Conservation (phyloP, 2,113 vertebrate genomes). For the Sinocyclocheilus anshuiensis region DNA sequence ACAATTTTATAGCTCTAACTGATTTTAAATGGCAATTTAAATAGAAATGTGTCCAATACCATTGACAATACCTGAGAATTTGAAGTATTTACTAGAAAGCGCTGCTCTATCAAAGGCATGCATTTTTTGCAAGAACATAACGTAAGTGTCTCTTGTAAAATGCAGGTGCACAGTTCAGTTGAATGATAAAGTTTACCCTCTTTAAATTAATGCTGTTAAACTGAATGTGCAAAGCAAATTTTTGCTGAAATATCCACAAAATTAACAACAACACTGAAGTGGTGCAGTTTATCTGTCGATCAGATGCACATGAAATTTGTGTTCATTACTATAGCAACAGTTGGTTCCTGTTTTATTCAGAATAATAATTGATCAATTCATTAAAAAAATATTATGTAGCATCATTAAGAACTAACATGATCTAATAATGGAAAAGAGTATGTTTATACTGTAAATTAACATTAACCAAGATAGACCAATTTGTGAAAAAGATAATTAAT, state of each 20-base stretch:
- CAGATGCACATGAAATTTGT: not conserved
- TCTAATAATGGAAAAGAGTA: not conserved
- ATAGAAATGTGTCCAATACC: no score
- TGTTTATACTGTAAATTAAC: not conserved
- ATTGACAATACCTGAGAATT: no score
- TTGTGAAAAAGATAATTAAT: not conserved
- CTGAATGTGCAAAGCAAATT: not conserved
- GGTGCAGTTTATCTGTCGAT: not conserved
- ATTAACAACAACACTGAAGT: not conserved
- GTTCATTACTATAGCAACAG: not conserved
- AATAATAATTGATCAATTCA: not conserved
- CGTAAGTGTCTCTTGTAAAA: no score
- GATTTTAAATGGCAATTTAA: no score
- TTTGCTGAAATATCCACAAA: not conserved
- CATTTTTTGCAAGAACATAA: no score
- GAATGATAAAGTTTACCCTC: no score
- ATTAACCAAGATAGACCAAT: not conserved
- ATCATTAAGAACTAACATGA: not conserved
- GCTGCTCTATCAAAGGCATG: no score
- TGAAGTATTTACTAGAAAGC: no score
- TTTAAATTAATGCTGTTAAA: not conserved
- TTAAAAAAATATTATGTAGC: not conserved
- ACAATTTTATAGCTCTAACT: no score
- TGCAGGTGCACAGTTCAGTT: no score
- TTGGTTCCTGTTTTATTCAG: not conserved